Evolutionary conservation across 2,888 invertebrate species (phyloP).

Genomic region (Caenorhabditis sp.): DNA sequence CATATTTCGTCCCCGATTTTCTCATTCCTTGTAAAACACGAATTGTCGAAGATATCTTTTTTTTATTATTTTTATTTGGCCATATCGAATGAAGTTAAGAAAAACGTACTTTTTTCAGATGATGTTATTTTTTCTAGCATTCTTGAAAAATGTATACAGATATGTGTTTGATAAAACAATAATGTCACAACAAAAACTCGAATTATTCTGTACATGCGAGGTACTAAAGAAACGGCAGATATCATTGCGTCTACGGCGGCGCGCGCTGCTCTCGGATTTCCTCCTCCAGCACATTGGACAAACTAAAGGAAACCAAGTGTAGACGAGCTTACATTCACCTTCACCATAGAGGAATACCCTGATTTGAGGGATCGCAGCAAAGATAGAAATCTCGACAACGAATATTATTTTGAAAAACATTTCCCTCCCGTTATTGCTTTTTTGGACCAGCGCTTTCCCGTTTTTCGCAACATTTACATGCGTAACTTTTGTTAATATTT

Average conservation of each 20-base stretch:
- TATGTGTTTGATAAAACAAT: too few relatives aligned
- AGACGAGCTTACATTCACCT: conserved; percentile 17
- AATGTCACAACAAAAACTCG: too few relatives aligned
- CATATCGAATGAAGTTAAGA: too few relatives aligned
- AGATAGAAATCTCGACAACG: conserved; percentile 18
- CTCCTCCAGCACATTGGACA: conserved; percentile 18
- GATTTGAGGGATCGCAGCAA: conserved; percentile 20
- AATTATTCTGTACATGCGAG: too few relatives aligned
- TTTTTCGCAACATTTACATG: conserved; percentile 24
- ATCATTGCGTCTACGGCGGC: conserved; percentile 17
- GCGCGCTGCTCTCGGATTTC: conserved; percentile 20
- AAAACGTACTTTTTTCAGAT: too few relatives aligned
- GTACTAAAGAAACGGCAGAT: conserved; percentile 5
- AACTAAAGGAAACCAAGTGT: conserved; percentile 14
- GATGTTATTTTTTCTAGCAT: too few relatives aligned
- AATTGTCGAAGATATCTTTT: too few relatives aligned
- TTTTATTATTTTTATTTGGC: too few relatives aligned
- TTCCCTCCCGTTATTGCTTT: conserved; percentile 21
- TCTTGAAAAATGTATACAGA: too few relatives aligned
- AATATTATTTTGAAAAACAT: conserved; percentile 18
- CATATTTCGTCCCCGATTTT: too few relatives aligned
- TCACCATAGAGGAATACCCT: conserved; percentile 27
- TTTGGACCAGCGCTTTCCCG: conserved; percentile 28
- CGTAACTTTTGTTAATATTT: too few relatives aligned
- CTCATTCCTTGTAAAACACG: too few relatives aligned